phyloP scores from a whole-genome alignment of 2,888 invertebrate genomes.

The Cyaniris semiargus region DNA sequence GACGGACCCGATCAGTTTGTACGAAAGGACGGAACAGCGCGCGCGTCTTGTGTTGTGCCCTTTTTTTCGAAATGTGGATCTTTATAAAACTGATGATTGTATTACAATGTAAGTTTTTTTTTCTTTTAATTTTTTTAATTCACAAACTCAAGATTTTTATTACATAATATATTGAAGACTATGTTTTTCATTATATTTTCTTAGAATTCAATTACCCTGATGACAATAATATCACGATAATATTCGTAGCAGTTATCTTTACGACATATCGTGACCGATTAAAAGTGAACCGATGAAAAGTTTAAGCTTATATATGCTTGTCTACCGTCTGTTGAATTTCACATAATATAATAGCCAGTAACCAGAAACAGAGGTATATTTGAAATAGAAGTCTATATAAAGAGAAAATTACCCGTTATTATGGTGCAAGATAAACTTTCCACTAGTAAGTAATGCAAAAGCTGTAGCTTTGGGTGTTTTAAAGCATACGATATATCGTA shows the following conservation, averaged over 20 bases:
- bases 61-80: slow-evolving; percentile 40
- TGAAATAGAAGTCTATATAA: not conserved
- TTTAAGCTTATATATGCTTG: not conserved
- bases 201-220: not conserved
- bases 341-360: too few species aligned
- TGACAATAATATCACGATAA: not conserved
- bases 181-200: not conserved
- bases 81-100: slow-evolving; percentile 40
- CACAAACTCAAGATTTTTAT: too few species aligned
- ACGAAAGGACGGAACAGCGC: not conserved
- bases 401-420: slow-evolving; percentile 22
- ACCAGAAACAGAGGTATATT: not conserved
- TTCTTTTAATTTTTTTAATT: not conserved
- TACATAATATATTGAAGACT: too few species aligned
- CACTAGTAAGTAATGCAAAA: slow-evolving; percentile 15
- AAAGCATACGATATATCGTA: not conserved
- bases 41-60: slow-evolving; percentile 27
- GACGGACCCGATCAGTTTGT: not conserved
- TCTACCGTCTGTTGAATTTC: not conserved
- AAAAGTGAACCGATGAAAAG: not conserved
- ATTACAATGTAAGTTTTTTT: slow-evolving; percentile 41
- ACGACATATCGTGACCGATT: not conserved
- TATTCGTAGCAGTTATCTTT: not conserved
- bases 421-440: slow-evolving; percentile 23
- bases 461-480: not conserved